Evolutionary conservation across 2,888 invertebrate species (phyloP).

Genomic region (Chrysina gloriosa): DNA sequence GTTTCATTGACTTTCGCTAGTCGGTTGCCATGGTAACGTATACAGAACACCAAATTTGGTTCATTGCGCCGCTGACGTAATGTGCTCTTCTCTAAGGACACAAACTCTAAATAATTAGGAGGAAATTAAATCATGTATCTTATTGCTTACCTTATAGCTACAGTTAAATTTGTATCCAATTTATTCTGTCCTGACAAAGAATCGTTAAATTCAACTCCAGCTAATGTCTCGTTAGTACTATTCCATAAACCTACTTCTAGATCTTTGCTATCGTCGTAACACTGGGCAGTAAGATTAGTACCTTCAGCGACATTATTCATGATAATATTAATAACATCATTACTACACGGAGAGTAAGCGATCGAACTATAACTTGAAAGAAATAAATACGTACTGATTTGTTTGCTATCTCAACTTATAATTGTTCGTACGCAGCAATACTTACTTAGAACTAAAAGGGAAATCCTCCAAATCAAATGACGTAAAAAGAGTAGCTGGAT

Average conservation of each 20-base stretch:
- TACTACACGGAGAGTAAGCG: slow-evolving; percentile 36
- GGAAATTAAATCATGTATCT: slow-evolving; percentile 30
- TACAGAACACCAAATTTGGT: too few relatives aligned
- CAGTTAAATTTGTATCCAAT: slow-evolving; percentile 67
- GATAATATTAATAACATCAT: background rate
- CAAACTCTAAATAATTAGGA: too few relatives aligned
- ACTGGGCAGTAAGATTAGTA: background rate
- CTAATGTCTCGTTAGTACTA: slow-evolving; percentile 57
- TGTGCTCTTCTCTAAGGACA: too few relatives aligned
- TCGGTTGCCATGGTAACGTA: too few relatives aligned
- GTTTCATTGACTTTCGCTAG: too few relatives aligned
- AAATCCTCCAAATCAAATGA: background rate
- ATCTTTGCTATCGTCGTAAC: slow-evolving; percentile 46
- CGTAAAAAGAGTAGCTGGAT: background rate
- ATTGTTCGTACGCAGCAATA: background rate
- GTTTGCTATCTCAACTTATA: background rate
- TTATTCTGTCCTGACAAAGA: slow-evolving; percentile 61
- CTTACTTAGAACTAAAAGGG: background rate
- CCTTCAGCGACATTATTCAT: background rate
- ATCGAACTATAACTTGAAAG: background rate
- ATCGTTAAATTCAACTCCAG: slow-evolving; percentile 73
- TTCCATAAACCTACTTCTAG: slow-evolving; percentile 48
- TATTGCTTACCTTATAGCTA: slow-evolving; percentile 65
- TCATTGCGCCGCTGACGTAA: too few relatives aligned
- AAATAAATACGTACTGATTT: background rate